phyloP scores from a whole-genome alignment of 2,888 invertebrate genomes.

The Mechanitis messenoides region DNA sequence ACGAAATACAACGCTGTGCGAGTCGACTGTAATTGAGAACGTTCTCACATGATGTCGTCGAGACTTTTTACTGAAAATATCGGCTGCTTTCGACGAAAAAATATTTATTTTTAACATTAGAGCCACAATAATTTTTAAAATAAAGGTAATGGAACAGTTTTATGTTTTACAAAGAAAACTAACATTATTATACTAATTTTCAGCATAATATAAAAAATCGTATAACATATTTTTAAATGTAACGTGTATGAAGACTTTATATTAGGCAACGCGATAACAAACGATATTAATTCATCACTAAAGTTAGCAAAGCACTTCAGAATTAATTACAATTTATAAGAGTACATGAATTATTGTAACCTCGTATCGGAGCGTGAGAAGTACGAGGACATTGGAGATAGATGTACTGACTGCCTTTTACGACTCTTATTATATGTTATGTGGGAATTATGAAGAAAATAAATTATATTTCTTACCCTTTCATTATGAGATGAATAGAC shows the following conservation, averaged over 20 bases:
- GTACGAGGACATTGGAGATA: not conserved
- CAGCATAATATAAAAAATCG: not conserved
- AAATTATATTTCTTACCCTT: too few species aligned
- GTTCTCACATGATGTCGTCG: conserved; percentile 14
- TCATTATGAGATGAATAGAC: too few species aligned
- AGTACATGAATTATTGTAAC: conserved; percentile 22
- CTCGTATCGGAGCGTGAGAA: conserved; percentile 7
- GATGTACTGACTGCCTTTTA: not conserved
- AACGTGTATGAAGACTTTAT: conserved; percentile 25
- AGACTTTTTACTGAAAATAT: not conserved
- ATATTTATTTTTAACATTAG: too few species aligned
- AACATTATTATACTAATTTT: not conserved
- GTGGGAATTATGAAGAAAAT: too few species aligned
- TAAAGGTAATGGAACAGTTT: too few species aligned
- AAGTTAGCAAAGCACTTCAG: conserved; percentile 29
- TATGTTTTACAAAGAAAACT: too few species aligned
- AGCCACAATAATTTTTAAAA: too few species aligned
- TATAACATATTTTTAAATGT: conserved; percentile 11
- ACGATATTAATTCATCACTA: conserved; percentile 32
- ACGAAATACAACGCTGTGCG: conserved; percentile 25
- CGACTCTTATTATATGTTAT: not conserved
- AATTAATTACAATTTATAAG: conserved; percentile 32
- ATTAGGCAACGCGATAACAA: conserved; percentile 32
- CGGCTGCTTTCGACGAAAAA: too few species aligned
- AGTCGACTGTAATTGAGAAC: conserved; percentile 16